Evolutionary conservation across 2,113 vertebrate species (phyloP).

Genomic region (Chaetorhynchus papuensis): DNA sequence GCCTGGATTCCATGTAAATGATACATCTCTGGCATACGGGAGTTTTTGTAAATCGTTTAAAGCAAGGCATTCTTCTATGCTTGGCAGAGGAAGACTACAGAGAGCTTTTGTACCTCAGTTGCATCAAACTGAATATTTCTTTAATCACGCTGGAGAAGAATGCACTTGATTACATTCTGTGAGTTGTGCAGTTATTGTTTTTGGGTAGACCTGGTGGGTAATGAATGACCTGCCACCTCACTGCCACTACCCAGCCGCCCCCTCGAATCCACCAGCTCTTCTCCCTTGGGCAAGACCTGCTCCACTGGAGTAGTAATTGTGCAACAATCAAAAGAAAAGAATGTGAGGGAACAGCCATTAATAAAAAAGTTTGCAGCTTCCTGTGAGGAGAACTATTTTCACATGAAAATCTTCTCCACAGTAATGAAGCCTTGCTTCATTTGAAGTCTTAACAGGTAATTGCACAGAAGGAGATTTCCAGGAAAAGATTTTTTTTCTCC

Average conservation of each 20-base stretch:
- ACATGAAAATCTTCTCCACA: background rate
- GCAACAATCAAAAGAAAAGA: background rate
- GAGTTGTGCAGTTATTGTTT: background rate
- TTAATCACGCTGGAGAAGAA: slow-evolving; percentile 46
- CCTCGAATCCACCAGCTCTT: background rate
- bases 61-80: slow-evolving; percentile 30
- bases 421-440: background rate
- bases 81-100: slow-evolving; percentile 24
- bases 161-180: background rate
- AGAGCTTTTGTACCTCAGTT: slow-evolving; percentile 41
- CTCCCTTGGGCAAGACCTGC: background rate
- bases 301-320: background rate
- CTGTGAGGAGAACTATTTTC: background rate
- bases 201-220: background rate
- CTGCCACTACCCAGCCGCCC: background rate
- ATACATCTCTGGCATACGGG: background rate
- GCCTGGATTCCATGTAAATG: slow-evolving; percentile 21
- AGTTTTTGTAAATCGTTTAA: slow-evolving; percentile 20
- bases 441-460: background rate
- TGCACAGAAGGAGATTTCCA: background rate
- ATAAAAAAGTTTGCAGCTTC: background rate
- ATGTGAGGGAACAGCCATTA: background rate
- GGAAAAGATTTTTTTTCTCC: background rate
- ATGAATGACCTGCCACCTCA: background rate
- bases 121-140: slow-evolving; percentile 25